A percentile compares a stretch with the other conserved stretches of the same genome.
Evolutionary conservation across 2,888 invertebrate species (phyloP).

Genomic region (Spisula subtruncata): DNA sequence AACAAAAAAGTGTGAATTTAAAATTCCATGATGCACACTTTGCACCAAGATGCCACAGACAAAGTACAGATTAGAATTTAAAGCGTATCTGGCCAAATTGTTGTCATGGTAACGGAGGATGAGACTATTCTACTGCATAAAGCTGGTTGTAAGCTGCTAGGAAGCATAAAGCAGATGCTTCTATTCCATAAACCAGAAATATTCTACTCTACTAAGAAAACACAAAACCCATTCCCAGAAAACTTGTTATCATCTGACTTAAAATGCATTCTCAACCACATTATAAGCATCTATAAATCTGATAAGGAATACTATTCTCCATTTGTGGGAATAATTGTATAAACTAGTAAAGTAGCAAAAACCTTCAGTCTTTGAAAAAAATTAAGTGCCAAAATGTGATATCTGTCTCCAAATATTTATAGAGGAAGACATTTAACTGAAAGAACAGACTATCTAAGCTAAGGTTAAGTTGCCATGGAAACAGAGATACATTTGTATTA

Average conservation of each 20-base stretch:
- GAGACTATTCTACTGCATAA: background rate
- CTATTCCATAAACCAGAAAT: background rate
- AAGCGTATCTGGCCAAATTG: background rate
- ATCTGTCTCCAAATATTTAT: background rate
- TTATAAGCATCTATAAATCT: background rate
- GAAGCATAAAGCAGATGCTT: slow-evolving; percentile 9
- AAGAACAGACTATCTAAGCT: slow-evolving; percentile 14
- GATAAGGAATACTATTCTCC: background rate
- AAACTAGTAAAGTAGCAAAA: background rate
- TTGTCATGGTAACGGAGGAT: background rate
- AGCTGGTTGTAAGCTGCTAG: background rate
- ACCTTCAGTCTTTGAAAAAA: background rate
- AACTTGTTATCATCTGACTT: background rate
- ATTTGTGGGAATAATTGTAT: background rate
- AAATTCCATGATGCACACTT: slow-evolving; percentile 48
- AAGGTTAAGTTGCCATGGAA: slow-evolving; percentile 9
- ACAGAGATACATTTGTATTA: background rate
- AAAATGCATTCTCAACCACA: too few species aligned
- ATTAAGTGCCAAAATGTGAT: background rate
- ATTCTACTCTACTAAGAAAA: background rate
- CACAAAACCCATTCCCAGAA: slow-evolving; percentile 1
- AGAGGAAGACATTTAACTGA: background rate
- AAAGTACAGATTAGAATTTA: slow-evolving; percentile 8
- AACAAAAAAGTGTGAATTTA: slow-evolving; percentile 24
- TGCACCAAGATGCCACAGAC: slow-evolving; percentile 54